phyloP scores from a whole-genome alignment of 2,113 vertebrate genomes.

The Numida meleagris region DNA sequence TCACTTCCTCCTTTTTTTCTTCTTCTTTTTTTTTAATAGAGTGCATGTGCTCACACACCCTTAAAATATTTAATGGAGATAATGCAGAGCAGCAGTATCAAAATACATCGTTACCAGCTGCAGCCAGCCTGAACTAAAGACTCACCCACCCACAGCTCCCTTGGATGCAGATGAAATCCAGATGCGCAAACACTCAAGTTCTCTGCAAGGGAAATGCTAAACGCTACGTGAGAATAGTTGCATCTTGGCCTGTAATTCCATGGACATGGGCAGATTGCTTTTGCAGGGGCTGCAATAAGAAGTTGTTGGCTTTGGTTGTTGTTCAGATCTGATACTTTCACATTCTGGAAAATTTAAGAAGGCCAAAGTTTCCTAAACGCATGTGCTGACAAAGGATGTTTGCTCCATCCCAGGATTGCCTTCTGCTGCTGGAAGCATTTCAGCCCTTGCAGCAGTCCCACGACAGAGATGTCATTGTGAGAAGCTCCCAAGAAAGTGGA shows the following conservation, averaged over 20 bases:
- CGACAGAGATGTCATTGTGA: not conserved
- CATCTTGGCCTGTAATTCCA: not conserved
- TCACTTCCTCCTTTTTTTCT: not conserved
- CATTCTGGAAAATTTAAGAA: not conserved
- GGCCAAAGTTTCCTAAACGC: fast-evolving
- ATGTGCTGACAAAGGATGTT: slow-evolving; percentile 25
- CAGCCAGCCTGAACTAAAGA: not conserved
- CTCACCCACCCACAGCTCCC: not conserved
- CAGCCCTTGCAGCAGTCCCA: not conserved
- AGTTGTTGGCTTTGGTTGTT: not conserved
- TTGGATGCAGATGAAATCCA: slow-evolving; percentile 21
- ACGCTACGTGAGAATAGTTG: not conserved
- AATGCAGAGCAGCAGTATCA: not conserved
- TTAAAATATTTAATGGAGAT: not conserved
- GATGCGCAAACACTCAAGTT: not conserved
- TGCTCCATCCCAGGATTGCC: not conserved
- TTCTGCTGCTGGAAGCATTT: not conserved
- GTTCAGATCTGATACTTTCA: not conserved
- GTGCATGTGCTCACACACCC: not conserved
- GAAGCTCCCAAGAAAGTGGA: slow-evolving; percentile 31
- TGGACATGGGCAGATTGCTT: not conserved
- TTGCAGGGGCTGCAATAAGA: not conserved
- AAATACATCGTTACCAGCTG: not conserved
- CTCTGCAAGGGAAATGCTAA: not conserved
- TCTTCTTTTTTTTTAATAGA: not conserved